Base-by-base conservation (phyloP, 2,113 vertebrate genomes). In the Phalacrocorax pelagicus region DNA sequence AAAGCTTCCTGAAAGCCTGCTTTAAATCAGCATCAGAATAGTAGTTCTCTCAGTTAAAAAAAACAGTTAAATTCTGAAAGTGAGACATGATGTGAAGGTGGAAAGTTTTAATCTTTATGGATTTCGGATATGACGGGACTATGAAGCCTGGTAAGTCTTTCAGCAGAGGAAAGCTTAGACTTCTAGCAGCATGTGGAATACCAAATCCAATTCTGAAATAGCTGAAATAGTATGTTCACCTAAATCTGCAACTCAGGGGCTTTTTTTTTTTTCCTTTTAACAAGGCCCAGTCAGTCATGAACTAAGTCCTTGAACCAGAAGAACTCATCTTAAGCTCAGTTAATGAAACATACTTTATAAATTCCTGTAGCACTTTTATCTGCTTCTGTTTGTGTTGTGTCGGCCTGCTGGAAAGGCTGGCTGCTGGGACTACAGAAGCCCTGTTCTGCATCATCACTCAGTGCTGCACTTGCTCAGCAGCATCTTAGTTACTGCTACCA, bases 401-500 rank as follows among this genome's bases (percentile, higher is more conserved):
- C 69, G 57, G 55, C 40, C 40, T 87, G 26, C 57, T 80, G n/a
- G 52, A 49, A 67, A 32, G 36, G 54, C 75, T 75, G 24, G 30
- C 55, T 34, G 42, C 65, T 47, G 46, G 61, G 44, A 46, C 74
- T 32, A 23, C 12, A 2, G 42, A 32, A 52, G 21, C 21, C 36
- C 24, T 32, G 12, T 44, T 46, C 30, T 65, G 46, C 8, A 5
- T 42, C 49, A 19, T 55, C 30, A 55, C 32, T 40, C 52, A 65
- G n/a, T 32, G 38, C 62, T 5, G 1, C 8, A 3, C 77, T 55
- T 42, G 44, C 36, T 72, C 49, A 63, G 44, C 4, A 2, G 36
- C 24, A 42, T 58, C 40, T 72, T 72, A n/a, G 38, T 71, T 75
- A n/a, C 54, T 10, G 29, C 62, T 78, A 0, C 49, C 0, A 0